Conservation (phyloP, 1,140 invertebrate genomes). For the Cylas formicarius region DNA sequence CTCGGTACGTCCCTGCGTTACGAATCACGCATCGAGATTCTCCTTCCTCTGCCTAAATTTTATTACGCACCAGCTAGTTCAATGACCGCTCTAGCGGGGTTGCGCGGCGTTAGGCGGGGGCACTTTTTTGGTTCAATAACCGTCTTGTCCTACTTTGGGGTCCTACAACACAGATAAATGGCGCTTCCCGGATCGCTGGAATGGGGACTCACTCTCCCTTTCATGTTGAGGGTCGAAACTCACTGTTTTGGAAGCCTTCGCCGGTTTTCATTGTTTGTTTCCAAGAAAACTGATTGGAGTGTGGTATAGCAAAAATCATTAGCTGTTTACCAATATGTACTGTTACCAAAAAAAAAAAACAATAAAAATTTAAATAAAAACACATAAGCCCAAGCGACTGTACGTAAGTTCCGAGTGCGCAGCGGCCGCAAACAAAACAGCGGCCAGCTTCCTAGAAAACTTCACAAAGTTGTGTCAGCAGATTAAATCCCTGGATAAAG, state of each 20-base stretch:
- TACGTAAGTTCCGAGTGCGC: too few species aligned
- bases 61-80: slow-evolving; percentile 22
- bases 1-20: slow-evolving; percentile 9
- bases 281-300: too few species aligned
- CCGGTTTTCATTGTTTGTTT: too few species aligned
- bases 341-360: too few species aligned
- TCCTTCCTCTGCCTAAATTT: slow-evolving; percentile 19
- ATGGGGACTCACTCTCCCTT: slow-evolving; percentile 18
- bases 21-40: slow-evolving; percentile 13
- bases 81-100: slow-evolving; percentile 16
- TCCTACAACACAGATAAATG: slow-evolving; percentile 13
- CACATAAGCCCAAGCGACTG: too few species aligned
- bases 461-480: too few species aligned
- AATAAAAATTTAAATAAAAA: too few species aligned
- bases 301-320: too few species aligned
- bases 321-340: too few species aligned
- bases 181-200: slow-evolving; percentile 7
- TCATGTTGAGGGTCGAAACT: slow-evolving; percentile 19
- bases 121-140: slow-evolving; percentile 11
- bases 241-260: not conserved
- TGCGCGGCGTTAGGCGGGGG: slow-evolving; percentile 4
- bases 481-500: too few species aligned
- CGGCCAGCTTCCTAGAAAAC: too few species aligned
- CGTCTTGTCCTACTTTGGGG: slow-evolving; percentile 15
- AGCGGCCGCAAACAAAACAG: too few species aligned